These are phyloP conservation scores for Callosobruchus maculatus DNA, from an alignment of 2,888 invertebrate species.

Conservation along the genomic window DNA sequence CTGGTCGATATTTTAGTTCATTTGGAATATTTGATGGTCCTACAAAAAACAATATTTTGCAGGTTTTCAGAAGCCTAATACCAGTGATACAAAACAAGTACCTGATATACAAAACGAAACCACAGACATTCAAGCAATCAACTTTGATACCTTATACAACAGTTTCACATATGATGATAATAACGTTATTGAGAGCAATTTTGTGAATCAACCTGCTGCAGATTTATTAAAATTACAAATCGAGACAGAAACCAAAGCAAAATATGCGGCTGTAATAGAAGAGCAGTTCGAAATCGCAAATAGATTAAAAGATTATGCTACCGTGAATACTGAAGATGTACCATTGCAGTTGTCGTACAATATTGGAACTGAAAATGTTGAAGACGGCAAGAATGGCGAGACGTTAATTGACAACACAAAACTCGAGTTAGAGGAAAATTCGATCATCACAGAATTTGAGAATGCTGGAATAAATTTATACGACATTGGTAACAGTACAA, in stretches of 20 bases:
- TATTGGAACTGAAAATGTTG: constrained; percentile 46
- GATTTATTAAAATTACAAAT: not conserved
- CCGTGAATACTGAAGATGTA: constrained; percentile 47
- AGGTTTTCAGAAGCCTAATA: not conserved
- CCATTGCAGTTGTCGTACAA: constrained; percentile 45
- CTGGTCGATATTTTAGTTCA: not conserved
- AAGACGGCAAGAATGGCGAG: constrained; percentile 43
- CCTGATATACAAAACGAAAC: constrained; percentile 11
- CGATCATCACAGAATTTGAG: constrained; percentile 47
- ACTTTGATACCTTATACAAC: constrained; percentile 30
- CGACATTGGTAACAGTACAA: constrained; percentile 29
- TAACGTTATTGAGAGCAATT: not conserved
- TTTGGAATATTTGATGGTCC: no score
- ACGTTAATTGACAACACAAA: constrained; percentile 42
- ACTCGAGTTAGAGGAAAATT: constrained; percentile 44
- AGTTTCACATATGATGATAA: constrained; percentile 13
- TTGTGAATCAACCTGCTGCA: not conserved
- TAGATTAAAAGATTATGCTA: constrained; percentile 46
- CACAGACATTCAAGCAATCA: constrained; percentile 14
- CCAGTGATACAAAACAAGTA: constrained; percentile 10
- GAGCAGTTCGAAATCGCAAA: constrained; percentile 45
- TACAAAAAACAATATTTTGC: not conserved
- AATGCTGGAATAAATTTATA: constrained; percentile 44
- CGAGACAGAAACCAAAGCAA: constrained; percentile 26
- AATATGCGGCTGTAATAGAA: constrained; percentile 43